Evolutionary conservation across 2,797 vertebrate species (phyloP).

Genomic region (Odontamblyopus rebecca): DNA sequence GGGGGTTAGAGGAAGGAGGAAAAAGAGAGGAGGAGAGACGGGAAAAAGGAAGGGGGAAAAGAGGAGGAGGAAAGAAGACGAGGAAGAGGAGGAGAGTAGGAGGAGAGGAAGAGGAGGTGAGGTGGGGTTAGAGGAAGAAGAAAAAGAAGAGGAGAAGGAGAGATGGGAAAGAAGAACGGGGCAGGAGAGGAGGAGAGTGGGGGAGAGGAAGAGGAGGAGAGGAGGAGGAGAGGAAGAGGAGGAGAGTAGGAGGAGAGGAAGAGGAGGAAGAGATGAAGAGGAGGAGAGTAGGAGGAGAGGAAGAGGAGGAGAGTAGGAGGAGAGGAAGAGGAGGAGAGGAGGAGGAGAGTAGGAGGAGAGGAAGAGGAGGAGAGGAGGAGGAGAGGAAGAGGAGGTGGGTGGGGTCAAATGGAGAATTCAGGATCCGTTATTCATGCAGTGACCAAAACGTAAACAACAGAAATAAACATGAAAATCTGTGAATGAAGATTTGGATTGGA

Average conservation of each 20-base stretch:
- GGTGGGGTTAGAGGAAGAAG: too few species aligned
- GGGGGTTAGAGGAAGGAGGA: neutral
- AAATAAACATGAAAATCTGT: slow-evolving; percentile 64
- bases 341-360: neutral
- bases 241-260: neutral
- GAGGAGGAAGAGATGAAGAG: neutral
- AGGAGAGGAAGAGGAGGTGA: too few species aligned
- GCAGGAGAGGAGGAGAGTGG: neutral
- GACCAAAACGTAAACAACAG: slow-evolving; percentile 67
- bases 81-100: neutral
- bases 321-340: neutral
- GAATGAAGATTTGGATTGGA: slow-evolving; percentile 40
- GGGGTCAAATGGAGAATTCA: slow-evolving; percentile 18
- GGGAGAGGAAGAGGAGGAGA: slow-evolving; percentile 1
- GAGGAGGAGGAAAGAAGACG: neutral
- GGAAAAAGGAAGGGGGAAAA: neutral
- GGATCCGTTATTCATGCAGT: slow-evolving; percentile 77
- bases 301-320: neutral
- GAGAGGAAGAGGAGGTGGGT: neutral
- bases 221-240: neutral
- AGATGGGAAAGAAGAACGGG: neutral
- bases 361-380: neutral
- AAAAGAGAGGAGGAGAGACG: too few species aligned
- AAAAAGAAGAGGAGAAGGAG: neutral
- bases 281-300: neutral